Conservation (phyloP, 2,888 invertebrate species). For the Ormyrus rosae region DNA sequence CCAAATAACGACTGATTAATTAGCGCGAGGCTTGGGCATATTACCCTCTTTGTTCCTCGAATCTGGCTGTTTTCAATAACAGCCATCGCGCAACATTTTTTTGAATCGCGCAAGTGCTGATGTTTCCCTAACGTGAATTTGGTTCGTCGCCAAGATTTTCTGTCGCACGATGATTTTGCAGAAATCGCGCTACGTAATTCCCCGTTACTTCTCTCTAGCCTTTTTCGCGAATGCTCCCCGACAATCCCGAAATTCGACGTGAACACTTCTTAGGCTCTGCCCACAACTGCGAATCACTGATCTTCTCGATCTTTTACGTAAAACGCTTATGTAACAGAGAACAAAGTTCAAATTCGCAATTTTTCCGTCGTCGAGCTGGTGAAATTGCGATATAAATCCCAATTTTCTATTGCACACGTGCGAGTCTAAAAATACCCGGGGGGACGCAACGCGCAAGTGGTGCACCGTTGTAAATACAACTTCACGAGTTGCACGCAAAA, state of each 20-base stretch:
- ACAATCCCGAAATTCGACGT: not conserved
- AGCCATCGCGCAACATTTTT: constrained; percentile 24
- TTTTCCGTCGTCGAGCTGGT: not conserved
- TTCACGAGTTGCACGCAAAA: not conserved
- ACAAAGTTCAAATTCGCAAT: not conserved
- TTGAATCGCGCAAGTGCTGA: constrained; percentile 17
- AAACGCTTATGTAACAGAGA: not conserved
- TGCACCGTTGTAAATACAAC: too few relatives aligned
- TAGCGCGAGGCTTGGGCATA: not conserved
- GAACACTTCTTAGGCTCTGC: too few relatives aligned
- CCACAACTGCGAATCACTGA: too few relatives aligned
- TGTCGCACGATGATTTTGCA: not conserved
- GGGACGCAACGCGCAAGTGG: constrained; percentile 34
- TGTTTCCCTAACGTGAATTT: not conserved
- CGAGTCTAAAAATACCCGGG: too few relatives aligned
- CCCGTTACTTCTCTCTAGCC: not conserved
- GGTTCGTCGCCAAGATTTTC: constrained; percentile 11
- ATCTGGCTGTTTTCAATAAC: not conserved
- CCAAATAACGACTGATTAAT: not conserved
- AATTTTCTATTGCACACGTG: not conserved
- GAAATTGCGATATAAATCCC: not conserved
- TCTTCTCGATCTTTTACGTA: too few relatives aligned
- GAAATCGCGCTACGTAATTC: not conserved
- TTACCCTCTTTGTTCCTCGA: not conserved
- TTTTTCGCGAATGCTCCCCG: constrained; percentile 33